Conservation (phyloP, 2,888 invertebrate genomes). For the Cynaeus angustus region DNA sequence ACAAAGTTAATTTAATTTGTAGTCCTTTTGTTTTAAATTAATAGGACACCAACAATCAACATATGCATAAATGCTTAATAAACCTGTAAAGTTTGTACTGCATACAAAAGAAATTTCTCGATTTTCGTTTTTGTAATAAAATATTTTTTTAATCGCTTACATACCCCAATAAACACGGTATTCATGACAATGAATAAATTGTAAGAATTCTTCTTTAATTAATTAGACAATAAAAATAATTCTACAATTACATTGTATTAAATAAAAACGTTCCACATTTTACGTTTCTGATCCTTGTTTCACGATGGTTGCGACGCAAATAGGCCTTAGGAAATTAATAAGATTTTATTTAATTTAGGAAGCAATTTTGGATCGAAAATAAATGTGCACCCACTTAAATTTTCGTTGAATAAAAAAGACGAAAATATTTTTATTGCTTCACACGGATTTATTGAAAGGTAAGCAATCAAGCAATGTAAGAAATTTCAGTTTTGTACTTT, state of each 20-base stretch:
- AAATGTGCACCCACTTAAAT: background rate
- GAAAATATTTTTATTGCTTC: background rate
- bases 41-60: background rate
- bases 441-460: background rate
- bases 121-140: background rate
- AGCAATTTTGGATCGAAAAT: background rate
- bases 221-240: slow-evolving; percentile 17
- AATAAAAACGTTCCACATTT: slow-evolving; percentile 5
- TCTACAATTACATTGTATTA: no score
- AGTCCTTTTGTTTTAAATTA: background rate
- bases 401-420: background rate
- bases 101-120: background rate
- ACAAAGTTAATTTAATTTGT: no score
- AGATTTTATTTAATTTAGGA: background rate
- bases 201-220: slow-evolving; percentile 14
- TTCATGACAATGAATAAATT: slow-evolving; percentile 13
- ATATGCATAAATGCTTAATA: background rate
- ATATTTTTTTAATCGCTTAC: slow-evolving; percentile 12
- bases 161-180: slow-evolving; percentile 31
- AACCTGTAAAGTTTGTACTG: background rate
- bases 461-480: no score
- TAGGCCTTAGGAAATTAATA: slow-evolving; percentile 27
- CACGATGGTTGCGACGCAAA: slow-evolving; percentile 18
- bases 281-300: no score
- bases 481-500: no score